These are phyloP conservation scores for Zelleria hepariella DNA, from an alignment of 2,888 invertebrate species.

Conservation along the genomic window DNA sequence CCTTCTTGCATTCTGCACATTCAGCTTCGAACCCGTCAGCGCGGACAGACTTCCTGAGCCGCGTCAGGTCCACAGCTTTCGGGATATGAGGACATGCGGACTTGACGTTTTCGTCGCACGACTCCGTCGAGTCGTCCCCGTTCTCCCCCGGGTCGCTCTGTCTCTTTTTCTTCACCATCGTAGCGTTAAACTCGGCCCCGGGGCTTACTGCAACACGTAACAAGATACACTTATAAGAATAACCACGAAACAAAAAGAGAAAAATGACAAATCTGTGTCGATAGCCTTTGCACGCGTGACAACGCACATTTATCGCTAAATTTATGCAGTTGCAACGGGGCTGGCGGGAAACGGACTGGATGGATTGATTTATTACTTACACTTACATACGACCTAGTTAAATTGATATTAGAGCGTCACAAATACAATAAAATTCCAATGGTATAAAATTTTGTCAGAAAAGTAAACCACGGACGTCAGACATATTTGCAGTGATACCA, in stretches of 20 bases:
- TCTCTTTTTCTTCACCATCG: slow-evolving; percentile 83
- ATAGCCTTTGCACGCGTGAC: slow-evolving; percentile 70
- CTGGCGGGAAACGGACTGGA: slow-evolving; percentile 17
- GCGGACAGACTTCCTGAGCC: slow-evolving; percentile 73
- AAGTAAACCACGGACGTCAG: slow-evolving; percentile 55
- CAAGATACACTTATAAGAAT: slow-evolving; percentile 67
- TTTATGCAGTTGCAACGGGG: slow-evolving; percentile 6
- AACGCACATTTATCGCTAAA: slow-evolving; percentile 57
- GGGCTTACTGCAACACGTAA: slow-evolving; percentile 62
- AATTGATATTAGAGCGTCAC: slow-evolving; percentile 28
- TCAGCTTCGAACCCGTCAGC: slow-evolving; percentile 64
- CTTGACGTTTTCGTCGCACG: slow-evolving; percentile 77
- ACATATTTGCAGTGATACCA: slow-evolving; percentile 59
- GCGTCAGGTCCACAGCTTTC: slow-evolving; percentile 76
- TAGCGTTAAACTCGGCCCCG: slow-evolving; percentile 37
- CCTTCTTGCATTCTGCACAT: slow-evolving; percentile 74
- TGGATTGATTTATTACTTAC: slow-evolving; percentile 44
- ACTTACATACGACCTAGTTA: slow-evolving; percentile 45
- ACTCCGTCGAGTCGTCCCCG: slow-evolving; percentile 78
- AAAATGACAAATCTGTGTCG: slow-evolving; percentile 69
- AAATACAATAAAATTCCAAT: slow-evolving; percentile 33
- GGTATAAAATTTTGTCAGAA: slow-evolving; percentile 48
- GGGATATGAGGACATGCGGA: slow-evolving; percentile 78
- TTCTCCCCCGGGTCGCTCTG: slow-evolving; percentile 77
- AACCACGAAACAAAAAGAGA: slow-evolving; percentile 66